Conservation (phyloP, 2,888 invertebrate genomes). For the Tiliacea aurago region DNA sequence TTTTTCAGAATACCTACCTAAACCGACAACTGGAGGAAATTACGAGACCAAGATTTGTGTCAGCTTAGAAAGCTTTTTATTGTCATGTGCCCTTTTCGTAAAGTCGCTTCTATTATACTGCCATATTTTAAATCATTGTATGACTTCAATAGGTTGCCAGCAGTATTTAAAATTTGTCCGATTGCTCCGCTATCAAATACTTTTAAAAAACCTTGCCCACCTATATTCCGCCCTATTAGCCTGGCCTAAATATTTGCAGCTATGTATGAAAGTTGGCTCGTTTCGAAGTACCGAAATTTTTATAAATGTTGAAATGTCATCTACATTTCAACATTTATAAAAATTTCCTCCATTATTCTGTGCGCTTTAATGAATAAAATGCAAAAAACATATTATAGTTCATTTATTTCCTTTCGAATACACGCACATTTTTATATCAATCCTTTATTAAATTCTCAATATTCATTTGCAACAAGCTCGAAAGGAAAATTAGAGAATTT, state of each 20-base stretch:
- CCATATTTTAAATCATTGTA: neutral
- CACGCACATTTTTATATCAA: neutral
- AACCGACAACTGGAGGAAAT: constrained; percentile 74
- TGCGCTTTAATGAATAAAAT: constrained; percentile 38
- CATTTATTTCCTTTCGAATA: constrained; percentile 44
- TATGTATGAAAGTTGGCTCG: neutral
- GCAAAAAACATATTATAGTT: neutral
- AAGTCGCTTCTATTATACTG: neutral
- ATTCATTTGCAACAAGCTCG: neutral
- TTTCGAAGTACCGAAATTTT: neutral
- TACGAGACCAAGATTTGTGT: constrained; percentile 76
- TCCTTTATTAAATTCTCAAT: neutral
- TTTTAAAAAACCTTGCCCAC: neutral
- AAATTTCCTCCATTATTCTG: neutral
- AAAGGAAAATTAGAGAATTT: neutral
- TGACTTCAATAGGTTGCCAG: neutral
- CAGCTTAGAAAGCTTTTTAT: constrained; percentile 71
- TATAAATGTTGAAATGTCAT: neutral
- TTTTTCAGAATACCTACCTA: too few relatives aligned
- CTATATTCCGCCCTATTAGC: neutral
- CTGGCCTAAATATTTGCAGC: neutral
- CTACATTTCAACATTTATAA: too few relatives aligned
- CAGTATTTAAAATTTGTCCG: neutral
- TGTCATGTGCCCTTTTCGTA: neutral
- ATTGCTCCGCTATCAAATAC: neutral